Evolutionary conservation across 2,888 invertebrate species (phyloP).

Genomic region (Nomada ruficornis): DNA sequence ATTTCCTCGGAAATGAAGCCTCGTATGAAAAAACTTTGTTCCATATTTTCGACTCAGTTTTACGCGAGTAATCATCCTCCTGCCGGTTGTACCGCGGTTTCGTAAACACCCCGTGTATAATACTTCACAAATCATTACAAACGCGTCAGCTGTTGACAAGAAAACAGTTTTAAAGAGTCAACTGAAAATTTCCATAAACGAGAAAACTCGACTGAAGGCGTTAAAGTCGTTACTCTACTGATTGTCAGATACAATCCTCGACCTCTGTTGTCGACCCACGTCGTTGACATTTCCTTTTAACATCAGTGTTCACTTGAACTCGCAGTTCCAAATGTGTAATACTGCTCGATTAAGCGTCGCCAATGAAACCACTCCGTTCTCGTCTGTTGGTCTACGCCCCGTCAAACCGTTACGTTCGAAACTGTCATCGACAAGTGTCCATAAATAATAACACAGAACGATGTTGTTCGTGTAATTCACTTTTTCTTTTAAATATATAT

Average conservation of each 20-base stretch:
- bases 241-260: conserved; percentile 67
- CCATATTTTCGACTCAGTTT: too few species aligned
- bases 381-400: background rate
- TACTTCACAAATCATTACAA: background rate
- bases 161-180: background rate
- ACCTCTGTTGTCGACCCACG: conserved; percentile 13
- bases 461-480: too few species aligned
- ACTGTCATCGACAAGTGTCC: conserved; percentile 1
- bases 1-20: too few species aligned
- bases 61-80: too few species aligned
- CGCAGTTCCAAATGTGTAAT: conserved; percentile 46
- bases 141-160: background rate
- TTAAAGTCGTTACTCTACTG: conserved; percentile 61
- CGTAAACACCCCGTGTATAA: too few species aligned
- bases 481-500: too few species aligned
- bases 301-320: conserved; percentile 32
- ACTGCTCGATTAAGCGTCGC: conserved; percentile 55
- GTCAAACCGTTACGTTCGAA: conserved; percentile 17
- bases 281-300: conserved; percentile 24
- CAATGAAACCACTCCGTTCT: conserved; percentile 25
- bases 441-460: too few species aligned
- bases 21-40: too few species aligned
- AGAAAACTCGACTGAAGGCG: conserved; percentile 39
- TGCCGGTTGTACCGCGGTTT: too few species aligned
- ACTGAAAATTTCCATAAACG: background rate